Percentiles rank a stretch among this genome's conserved stretches.
phyloP scores from a whole-genome alignment of 2,113 vertebrate genomes.

The Nesoenas mayeri region DNA sequence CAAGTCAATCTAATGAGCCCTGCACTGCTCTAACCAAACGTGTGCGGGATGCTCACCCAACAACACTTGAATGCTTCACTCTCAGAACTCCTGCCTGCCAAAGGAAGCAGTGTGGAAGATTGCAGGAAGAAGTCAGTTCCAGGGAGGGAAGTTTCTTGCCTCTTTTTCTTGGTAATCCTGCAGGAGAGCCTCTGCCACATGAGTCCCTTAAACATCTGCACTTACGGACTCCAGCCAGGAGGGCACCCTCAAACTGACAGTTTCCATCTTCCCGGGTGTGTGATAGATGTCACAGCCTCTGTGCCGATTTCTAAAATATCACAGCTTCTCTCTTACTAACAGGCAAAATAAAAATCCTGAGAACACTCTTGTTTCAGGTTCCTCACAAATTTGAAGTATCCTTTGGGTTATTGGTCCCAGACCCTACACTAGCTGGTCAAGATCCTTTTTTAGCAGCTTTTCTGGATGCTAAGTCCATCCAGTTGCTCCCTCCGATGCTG shows the following conservation, averaged over 20 bases:
- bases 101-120: neutral
- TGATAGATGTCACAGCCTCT: neutral
- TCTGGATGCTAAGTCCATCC: neutral
- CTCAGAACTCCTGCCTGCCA: neutral
- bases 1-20: neutral
- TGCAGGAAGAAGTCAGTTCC: neutral
- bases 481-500: neutral
- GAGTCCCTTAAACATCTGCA: neutral
- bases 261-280: neutral
- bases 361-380: neutral
- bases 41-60: fast-evolving
- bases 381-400: neutral
- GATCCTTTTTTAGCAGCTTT: neutral
- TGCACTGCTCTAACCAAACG: neutral
- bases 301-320: neutral
- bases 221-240: neutral
- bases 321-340: neutral
- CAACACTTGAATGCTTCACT: neutral
- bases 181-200: fast-evolving
- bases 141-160: neutral
- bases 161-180: neutral
- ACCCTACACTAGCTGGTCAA: neutral
- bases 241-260: neutral
- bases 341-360: neutral
- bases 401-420: neutral